Evolutionary conservation across 1,140 invertebrate genomes (phyloP), one percentile per base, ranked within the genome.

Genomic region (Acromyrmex echinatior): DNA sequence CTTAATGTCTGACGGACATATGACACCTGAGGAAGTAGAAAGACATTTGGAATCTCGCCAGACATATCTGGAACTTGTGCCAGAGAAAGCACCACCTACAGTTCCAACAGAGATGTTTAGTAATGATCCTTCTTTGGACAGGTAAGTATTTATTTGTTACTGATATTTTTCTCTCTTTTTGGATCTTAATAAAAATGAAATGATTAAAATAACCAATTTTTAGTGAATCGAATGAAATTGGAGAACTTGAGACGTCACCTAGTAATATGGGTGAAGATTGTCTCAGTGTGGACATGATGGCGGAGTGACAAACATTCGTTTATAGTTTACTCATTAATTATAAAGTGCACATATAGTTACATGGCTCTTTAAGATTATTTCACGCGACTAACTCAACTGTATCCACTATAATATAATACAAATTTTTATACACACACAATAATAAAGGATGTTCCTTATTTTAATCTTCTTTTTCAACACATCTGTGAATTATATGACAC

Each of bases 31-130:
- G 92, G 98, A 99, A 95, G 97, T 99, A 7, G 98, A 99, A 93
- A 96, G 98, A 70, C 98, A 99, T 94, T 96, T 99, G 86, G 98
- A 99, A 94, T 98, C 98, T 58, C 96, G 98, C 82, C 98, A 98
- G 91, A 97, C 96, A 79, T 97, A 97, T 91, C 95, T 98, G 93
- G 98, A 98, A 93, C 96, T 99, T 65, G 96, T 98, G 80, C 97
- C 97, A 21, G 98, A 98, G 94, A 97, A 98, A 91, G 97, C 98
- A 71, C 98, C 98, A 1, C 97, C 98, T 0, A 98, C 98, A 53
- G 97, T 99, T 14, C 98, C 98, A 10, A 98, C 97, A 65, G 98
- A 99, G 95, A 98, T 99, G 97, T 98, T 99, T 92, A 99, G 98
- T 92, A 98, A 98, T 95, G 98, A 99, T 92, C 97, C 97, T 68